Conservation (phyloP, 1,140 invertebrate genomes). For the Microplitis demolitor region DNA sequence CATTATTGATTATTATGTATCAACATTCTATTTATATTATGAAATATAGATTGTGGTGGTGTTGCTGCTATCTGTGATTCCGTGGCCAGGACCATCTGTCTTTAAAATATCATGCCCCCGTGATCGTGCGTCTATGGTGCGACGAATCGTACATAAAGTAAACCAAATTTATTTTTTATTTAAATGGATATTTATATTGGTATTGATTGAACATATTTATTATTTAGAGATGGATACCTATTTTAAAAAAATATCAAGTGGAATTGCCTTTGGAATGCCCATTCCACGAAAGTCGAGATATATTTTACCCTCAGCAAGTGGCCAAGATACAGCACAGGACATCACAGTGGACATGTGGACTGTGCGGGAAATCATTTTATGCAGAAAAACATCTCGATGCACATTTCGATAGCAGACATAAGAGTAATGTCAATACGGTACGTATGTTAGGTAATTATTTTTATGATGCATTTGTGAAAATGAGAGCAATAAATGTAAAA, state of each 20-base stretch:
- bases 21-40: not conserved
- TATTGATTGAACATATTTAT: constrained; percentile 7
- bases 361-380: constrained; percentile 92
- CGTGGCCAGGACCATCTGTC: constrained; percentile 83
- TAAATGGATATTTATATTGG: constrained; percentile 4
- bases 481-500: too few species aligned
- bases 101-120: constrained; percentile 86
- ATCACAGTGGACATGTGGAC: constrained; percentile 87
- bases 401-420: constrained; percentile 90
- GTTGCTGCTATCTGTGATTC: constrained; percentile 79
- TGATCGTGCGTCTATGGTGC: constrained; percentile 86
- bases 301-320: constrained; percentile 82
- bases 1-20: not conserved
- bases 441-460: not conserved
- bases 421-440: constrained; percentile 83
- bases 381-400: constrained; percentile 85
- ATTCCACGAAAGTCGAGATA: constrained; percentile 84
- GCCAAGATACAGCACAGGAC: constrained; percentile 81
- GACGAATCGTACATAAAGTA: constrained; percentile 84
- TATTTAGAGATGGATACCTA: constrained; percentile 82
- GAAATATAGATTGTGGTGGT: constrained; percentile 72
- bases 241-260: constrained; percentile 84
- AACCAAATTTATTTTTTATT: constrained; percentile 24
- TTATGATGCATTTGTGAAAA: too few species aligned
- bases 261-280: constrained; percentile 84